Evolutionary conservation across 2,888 invertebrate genomes (phyloP).

Genomic region (Drosophila putrida): DNA sequence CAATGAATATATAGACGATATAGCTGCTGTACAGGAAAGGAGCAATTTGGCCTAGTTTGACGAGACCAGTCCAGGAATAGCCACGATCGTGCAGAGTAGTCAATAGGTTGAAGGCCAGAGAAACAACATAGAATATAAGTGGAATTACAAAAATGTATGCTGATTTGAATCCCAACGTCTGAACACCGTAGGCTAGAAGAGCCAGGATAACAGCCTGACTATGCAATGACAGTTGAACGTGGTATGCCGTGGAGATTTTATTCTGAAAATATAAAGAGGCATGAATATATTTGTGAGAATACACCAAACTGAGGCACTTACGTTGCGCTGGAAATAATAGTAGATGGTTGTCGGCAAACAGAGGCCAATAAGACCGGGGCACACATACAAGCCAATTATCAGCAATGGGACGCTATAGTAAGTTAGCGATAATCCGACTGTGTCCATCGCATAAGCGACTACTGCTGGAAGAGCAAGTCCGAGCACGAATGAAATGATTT

Average conservation of each 20-base stretch:
- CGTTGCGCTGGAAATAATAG: slow-evolving; percentile 69
- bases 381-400: slow-evolving; percentile 84
- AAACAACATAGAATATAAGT: slow-evolving; percentile 74
- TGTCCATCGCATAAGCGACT: slow-evolving; percentile 84
- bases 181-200: slow-evolving; percentile 60
- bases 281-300: background rate
- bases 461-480: slow-evolving; percentile 78
- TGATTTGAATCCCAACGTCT: slow-evolving; percentile 72
- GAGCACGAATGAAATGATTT: slow-evolving; percentile 70
- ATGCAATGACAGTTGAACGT: slow-evolving; percentile 80
- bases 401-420: slow-evolving; percentile 88
- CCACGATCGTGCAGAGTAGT: slow-evolving; percentile 76
- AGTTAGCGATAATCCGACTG: slow-evolving; percentile 85
- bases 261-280: slow-evolving; percentile 50
- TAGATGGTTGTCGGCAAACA: slow-evolving; percentile 76
- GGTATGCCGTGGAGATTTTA: slow-evolving; percentile 66
- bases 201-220: slow-evolving; percentile 77
- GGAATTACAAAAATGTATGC: slow-evolving; percentile 77
- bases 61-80: slow-evolving; percentile 73
- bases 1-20: slow-evolving; percentile 85
- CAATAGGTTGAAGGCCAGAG: slow-evolving; percentile 76
- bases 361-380: slow-evolving; percentile 83
- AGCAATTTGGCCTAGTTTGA: slow-evolving; percentile 83
- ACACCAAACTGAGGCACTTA: slow-evolving; percentile 42
- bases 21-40: slow-evolving; percentile 86